Percentiles rank a stretch among this genome's conserved stretches.
Evolutionary conservation across 2,797 vertebrate species (phyloP).

Genomic region (Myripristis murdjan): DNA sequence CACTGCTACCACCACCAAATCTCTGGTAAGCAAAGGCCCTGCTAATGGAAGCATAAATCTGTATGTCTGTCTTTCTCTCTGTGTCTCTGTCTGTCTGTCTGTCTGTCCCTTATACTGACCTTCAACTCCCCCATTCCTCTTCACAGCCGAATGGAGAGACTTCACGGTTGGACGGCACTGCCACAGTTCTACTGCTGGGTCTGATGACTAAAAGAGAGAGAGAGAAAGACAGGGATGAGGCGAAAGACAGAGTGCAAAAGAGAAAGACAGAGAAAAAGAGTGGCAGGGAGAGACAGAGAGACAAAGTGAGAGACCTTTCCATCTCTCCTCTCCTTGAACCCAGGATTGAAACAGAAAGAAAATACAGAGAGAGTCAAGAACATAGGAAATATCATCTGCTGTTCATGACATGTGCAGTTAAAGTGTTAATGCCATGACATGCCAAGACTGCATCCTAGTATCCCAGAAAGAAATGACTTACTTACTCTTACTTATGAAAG

Average conservation of each 20-base stretch:
- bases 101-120: slow-evolving; percentile 68
- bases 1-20: slow-evolving; percentile 78
- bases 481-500: too few species aligned
- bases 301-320: slow-evolving; percentile 10
- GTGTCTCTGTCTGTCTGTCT: slow-evolving; percentile 53
- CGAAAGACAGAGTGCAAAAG: slow-evolving; percentile 1
- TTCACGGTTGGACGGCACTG: slow-evolving; percentile 64
- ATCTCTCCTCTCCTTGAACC: slow-evolving; percentile 35
- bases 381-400: slow-evolving; percentile 6
- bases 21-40: slow-evolving; percentile 83
- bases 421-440: too few species aligned
- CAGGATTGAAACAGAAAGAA: slow-evolving; percentile 23
- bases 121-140: slow-evolving; percentile 75
- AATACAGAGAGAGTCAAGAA: not conserved
- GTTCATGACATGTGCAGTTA: slow-evolving; percentile 22
- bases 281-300: slow-evolving; percentile 25
- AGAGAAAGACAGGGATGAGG: not conserved
- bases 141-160: slow-evolving; percentile 53
- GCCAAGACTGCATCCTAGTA: too few species aligned
- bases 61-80: too few species aligned
- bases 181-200: slow-evolving; percentile 21
- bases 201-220: slow-evolving; percentile 24
- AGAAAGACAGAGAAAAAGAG: slow-evolving; percentile 19
- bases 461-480: too few species aligned
- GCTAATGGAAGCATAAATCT: slow-evolving; percentile 86